phyloP scores from a whole-genome alignment of 2,888 invertebrate genomes.

The Phymatocera aterrima region DNA sequence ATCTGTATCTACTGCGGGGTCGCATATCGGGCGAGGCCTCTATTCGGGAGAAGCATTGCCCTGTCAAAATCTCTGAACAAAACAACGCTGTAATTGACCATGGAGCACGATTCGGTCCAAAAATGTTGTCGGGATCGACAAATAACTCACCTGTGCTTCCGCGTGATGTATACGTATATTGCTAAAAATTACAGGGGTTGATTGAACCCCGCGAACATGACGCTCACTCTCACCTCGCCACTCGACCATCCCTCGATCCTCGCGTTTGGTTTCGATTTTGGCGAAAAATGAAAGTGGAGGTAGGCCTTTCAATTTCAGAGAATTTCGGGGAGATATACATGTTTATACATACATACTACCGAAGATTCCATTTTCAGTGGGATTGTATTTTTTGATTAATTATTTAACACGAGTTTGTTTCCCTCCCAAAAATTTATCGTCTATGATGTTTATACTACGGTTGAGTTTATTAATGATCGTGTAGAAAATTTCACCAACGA shows the following conservation, averaged over 20 bases:
- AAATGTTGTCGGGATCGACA: background rate
- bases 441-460: too few species aligned
- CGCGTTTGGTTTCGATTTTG: too few species aligned
- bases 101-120: background rate
- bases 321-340: too few species aligned
- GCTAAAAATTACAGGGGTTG: conserved; percentile 15
- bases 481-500: background rate
- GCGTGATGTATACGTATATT: background rate
- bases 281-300: background rate
- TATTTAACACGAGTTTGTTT: too few species aligned
- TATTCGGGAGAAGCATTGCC: conserved; percentile 3
- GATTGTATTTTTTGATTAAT: too few species aligned
- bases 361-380: too few species aligned
- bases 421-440: background rate
- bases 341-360: too few species aligned
- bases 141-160: background rate
- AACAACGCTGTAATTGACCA: conserved; percentile 5
- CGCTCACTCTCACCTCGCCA: background rate
- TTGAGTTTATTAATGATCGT: background rate
- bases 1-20: background rate
- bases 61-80: background rate
- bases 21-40: background rate
- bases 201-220: background rate
- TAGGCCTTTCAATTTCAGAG: too few species aligned
- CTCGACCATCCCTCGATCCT: background rate